Percentiles rank a stretch among this genome's conserved stretches.
These are phyloP conservation scores for Noctuana brunneofusca DNA, from an alignment of 2,888 invertebrate species.

Conservation along the genomic window DNA sequence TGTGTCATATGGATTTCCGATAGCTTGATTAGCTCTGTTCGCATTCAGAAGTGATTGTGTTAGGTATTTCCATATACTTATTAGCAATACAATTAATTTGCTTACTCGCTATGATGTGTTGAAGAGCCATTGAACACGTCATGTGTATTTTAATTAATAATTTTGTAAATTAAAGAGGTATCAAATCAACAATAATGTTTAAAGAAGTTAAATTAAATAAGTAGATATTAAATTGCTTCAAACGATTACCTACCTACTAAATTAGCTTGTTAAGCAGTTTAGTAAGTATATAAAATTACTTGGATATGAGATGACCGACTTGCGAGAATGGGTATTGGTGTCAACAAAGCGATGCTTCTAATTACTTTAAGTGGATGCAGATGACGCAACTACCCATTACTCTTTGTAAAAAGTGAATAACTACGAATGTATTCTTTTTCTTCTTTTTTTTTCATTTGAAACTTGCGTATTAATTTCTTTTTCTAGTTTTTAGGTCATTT, in stretches of 20 bases:
- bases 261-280: conserved; percentile 4
- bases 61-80: conserved; percentile 22
- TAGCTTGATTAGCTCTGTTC: conserved; percentile 35
- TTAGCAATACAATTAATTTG: conserved; percentile 11
- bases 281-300: conserved; percentile 11
- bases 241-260: conserved; percentile 2
- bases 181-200: too few species aligned
- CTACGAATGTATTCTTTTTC: conserved; percentile 3
- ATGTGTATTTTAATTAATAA: background rate
- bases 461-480: background rate
- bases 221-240: conserved; percentile 10
- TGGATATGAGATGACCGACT: conserved; percentile 27
- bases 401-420: conserved; percentile 40
- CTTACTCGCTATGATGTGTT: background rate
- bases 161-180: too few species aligned
- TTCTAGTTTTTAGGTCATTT: background rate
- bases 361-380: conserved; percentile 40
- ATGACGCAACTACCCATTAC: conserved; percentile 40
- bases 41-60: conserved; percentile 34
- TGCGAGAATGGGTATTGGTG: conserved; percentile 26
- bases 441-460: background rate
- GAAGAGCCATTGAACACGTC: background rate
- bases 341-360: conserved; percentile 31
- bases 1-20: conserved; percentile 24
- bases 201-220: too few species aligned